Evolutionary conservation across 64 coral and sea anemone species (phyloP).

Genomic region (Pachyseris speciosa): DNA sequence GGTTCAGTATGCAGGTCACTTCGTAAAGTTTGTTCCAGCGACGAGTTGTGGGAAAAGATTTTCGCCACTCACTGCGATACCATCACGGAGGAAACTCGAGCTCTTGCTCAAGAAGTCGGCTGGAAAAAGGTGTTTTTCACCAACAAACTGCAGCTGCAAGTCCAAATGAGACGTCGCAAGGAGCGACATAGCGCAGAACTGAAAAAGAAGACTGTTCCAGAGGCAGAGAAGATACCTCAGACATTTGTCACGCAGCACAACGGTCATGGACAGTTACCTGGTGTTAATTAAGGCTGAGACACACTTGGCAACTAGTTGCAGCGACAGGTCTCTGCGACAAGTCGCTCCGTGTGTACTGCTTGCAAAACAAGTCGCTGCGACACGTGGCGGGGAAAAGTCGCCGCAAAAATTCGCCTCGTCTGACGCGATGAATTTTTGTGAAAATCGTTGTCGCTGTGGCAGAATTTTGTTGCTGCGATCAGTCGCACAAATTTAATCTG

Average conservation of each 20-base stretch:
- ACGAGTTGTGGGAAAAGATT: conserved; percentile 96
- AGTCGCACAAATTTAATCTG: too few species aligned
- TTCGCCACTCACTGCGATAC: conserved; percentile 91
- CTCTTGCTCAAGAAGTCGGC: conserved; percentile 83
- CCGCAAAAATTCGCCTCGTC: too few species aligned
- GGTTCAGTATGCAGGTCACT: conserved; percentile 89
- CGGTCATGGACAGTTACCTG: neutral
- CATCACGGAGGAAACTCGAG: conserved; percentile 80
- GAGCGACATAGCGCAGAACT: conserved; percentile 69
- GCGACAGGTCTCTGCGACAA: too few species aligned
- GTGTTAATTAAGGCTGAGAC: too few species aligned
- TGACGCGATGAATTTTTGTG: too few species aligned
- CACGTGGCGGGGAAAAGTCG: too few species aligned
- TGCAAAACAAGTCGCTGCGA: too few species aligned
- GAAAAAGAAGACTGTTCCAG: conserved; percentile 6
- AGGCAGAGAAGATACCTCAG: conserved; percentile 49
- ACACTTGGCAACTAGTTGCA: too few species aligned
- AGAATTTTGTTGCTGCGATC: too few species aligned
- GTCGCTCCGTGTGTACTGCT: too few species aligned
- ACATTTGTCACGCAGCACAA: conserved; percentile 76
- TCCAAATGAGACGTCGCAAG: conserved; percentile 85
- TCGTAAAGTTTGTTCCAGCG: conserved; percentile 88
- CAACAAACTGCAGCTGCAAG: conserved; percentile 93
- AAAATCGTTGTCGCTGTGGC: too few species aligned
- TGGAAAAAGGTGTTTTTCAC: conserved; percentile 98